Base-by-base conservation (phyloP, 2,888 invertebrate species). In the Podotricha telesiphe region DNA sequence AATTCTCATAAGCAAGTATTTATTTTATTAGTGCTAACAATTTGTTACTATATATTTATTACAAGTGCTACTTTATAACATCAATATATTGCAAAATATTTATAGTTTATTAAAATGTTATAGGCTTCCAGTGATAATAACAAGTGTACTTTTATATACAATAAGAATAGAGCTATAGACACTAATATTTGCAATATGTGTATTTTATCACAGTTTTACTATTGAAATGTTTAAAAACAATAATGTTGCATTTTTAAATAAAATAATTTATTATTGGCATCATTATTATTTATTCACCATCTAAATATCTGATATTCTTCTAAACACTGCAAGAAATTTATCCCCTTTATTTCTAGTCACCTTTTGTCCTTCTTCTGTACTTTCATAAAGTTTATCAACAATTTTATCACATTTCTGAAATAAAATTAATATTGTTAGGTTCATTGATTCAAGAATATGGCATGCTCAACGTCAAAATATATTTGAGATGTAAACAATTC, bases 331-430 rank as follows among this genome's bases (percentile, higher is more conserved):
- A 72, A 98, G 88, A 93, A 95, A 99, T 88, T 99, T 99, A 62
- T 96, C 95, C 53, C 99, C 99, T 77, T 97, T 96, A 86, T 99
- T 99, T 79, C 99, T 94, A 0, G 98, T 96, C 0, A 99, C 99
- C 93, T 99, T 99, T 86, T 99, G 96, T 0, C 99, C 99, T 93
- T 99, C 99, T 92, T 99, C 99, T 53, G 99, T 98, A 82, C 98
- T 97, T 81, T 96, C 96, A 83, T 95, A 98, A 8, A 99, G 91
- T 86, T 98, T 97, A 7, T 96, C 96, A n/a, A 98, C 95, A 68
- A 99, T 95, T 1, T 96, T 95, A 93, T 99, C 99, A 6, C 83
- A 84, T 80, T 94, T 93, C 98, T 97, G 84, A 68, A 94, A 94
- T n/a, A n/a, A n/a, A n/a, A n/a, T n/a, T n/a, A n/a, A n/a, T n/a